phyloP scores from a whole-genome alignment of 2,797 vertebrate species.

The Pipistrellus nathusii region DNA sequence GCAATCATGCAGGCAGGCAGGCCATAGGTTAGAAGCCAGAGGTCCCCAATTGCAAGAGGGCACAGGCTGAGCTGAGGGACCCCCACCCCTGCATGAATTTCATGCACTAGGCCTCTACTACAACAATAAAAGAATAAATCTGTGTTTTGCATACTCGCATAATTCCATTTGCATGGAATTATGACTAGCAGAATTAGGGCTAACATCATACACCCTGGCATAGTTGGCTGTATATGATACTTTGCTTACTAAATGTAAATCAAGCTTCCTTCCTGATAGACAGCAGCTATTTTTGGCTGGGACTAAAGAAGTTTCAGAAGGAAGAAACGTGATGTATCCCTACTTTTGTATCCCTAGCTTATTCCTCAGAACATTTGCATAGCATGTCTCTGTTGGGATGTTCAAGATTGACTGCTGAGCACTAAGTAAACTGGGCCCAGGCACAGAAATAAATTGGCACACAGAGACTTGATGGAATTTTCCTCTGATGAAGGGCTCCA shows the following conservation, averaged over 20 bases:
- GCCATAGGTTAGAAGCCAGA: too few relatives aligned
- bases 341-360: background rate
- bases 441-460: background rate
- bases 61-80: background rate
- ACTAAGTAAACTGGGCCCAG: background rate
- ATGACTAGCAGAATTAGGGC: background rate
- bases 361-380: background rate
- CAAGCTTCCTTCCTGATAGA: background rate
- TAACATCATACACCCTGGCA: background rate
- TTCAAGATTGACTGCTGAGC: slow-evolving; percentile 22
- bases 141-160: background rate
- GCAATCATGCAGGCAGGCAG: too few relatives aligned
- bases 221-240: background rate
- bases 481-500: background rate
- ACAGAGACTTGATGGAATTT: background rate
- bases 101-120: background rate
- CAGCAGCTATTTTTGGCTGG: background rate
- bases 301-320: background rate
- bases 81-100: too few relatives aligned
- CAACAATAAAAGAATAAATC: background rate
- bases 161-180: background rate
- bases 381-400: background rate
- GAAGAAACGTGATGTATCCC: background rate
- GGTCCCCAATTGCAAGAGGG: too few relatives aligned
- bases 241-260: background rate